phyloP scores from a whole-genome alignment of 2,888 invertebrate species.

The Drosophila siamana region DNA sequence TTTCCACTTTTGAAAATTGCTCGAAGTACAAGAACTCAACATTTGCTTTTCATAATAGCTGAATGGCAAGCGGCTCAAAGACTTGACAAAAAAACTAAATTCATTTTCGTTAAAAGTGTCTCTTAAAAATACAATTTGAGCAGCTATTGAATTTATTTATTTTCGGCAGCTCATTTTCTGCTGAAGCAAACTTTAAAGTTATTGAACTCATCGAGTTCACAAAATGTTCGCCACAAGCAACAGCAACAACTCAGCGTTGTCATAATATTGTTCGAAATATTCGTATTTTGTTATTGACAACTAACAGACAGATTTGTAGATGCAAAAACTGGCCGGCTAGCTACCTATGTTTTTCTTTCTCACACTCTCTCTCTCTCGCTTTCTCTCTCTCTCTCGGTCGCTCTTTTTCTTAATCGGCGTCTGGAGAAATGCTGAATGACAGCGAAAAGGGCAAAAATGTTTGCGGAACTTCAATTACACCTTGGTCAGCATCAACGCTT shows the following conservation, averaged over 20 bases:
- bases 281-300: constrained; percentile 9
- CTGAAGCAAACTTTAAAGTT: not conserved
- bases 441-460: constrained; percentile 3
- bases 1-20: too few relatives aligned
- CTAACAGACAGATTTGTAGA: not conserved
- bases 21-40: too few relatives aligned
- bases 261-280: constrained; percentile 1
- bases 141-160: too few relatives aligned
- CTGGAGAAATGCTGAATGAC: not conserved
- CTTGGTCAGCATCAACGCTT: constrained; percentile 19
- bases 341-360: not conserved
- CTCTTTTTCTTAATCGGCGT: not conserved
- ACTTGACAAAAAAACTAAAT: too few relatives aligned
- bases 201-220: not conserved
- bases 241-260: not conserved
- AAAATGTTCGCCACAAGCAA: not conserved
- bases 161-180: too few relatives aligned
- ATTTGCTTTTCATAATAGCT: too few relatives aligned
- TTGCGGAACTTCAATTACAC: constrained; percentile 34
- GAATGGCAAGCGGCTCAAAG: too few relatives aligned
- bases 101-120: too few relatives aligned
- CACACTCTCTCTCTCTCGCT: not conserved
- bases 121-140: too few relatives aligned
- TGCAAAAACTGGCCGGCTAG: not conserved
- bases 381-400: not conserved